phyloP scores from a whole-genome alignment of 1,140 invertebrate species.

The Leptoteleia sp. region DNA sequence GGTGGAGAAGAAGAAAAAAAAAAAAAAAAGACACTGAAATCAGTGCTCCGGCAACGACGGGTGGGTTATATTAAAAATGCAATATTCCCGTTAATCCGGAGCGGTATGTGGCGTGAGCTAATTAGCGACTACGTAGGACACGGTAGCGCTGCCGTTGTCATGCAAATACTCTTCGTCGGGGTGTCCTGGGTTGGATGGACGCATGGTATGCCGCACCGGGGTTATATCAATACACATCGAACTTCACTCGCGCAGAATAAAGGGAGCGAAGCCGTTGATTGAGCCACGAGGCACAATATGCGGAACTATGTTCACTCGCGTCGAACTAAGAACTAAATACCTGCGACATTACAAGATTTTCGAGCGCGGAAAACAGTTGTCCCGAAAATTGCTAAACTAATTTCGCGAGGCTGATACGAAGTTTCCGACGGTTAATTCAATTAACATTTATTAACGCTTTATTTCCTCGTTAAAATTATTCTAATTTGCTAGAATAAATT shows the following conservation, averaged over 20 bases:
- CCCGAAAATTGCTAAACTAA: slow-evolving; percentile 37
- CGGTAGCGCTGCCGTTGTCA: slow-evolving; percentile 73
- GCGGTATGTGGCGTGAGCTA: slow-evolving; percentile 76
- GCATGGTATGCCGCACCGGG: slow-evolving; percentile 67
- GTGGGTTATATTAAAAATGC: slow-evolving; percentile 78
- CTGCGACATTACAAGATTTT: slow-evolving; percentile 58
- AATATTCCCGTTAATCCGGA: slow-evolving; percentile 78
- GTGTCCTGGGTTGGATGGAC: slow-evolving; percentile 66
- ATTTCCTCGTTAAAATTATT: too few species aligned
- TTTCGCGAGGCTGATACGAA: slow-evolving; percentile 7
- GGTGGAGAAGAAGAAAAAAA: too few species aligned
- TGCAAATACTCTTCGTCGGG: slow-evolving; percentile 74
- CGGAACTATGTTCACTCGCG: slow-evolving; percentile 53
- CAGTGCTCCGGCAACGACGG: slow-evolving; percentile 43
- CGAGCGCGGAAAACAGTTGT: slow-evolving; percentile 41
- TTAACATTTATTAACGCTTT: too few species aligned
- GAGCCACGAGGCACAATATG: slow-evolving; percentile 64
- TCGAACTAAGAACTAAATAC: slow-evolving; percentile 64
- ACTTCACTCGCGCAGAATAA: slow-evolving; percentile 67
- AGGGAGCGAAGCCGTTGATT: slow-evolving; percentile 75
- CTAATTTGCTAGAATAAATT: too few species aligned
- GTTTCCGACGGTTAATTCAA: background rate
- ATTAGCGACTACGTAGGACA: slow-evolving; percentile 75
- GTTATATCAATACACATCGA: slow-evolving; percentile 77
- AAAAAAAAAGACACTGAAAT: slow-evolving; percentile 49